These are phyloP conservation scores for Zaprionus taronus DNA, from an alignment of 1,140 invertebrate genomes.

Conservation along the genomic window DNA sequence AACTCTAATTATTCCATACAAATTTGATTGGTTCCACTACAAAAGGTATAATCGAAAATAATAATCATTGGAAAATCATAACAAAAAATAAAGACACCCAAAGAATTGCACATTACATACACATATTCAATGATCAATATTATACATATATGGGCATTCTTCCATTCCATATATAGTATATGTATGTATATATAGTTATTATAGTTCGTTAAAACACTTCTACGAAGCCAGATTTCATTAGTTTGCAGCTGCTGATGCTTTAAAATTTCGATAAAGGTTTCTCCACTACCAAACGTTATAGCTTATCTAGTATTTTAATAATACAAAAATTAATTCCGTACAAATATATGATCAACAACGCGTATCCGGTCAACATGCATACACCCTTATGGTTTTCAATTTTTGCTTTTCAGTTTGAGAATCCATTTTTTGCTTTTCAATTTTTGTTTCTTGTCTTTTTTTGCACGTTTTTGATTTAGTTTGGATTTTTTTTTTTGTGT, in stretches of 20 bases:
- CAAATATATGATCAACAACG: constrained; percentile 73
- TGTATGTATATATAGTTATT: constrained; percentile 29
- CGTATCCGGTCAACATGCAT: constrained; percentile 31
- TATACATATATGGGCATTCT: constrained; percentile 23
- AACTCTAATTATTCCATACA: not conserved
- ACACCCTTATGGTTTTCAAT: constrained; percentile 13
- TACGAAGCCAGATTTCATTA: constrained; percentile 80
- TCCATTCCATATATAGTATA: constrained; percentile 2
- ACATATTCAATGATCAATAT: constrained; percentile 23
- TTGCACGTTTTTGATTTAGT: constrained; percentile 41
- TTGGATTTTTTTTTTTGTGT: constrained; percentile 42
- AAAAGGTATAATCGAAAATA: not conserved
- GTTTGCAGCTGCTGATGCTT: constrained; percentile 50
- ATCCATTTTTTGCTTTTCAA: constrained; percentile 39
- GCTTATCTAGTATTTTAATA: constrained; percentile 31
- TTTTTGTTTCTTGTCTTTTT: constrained; percentile 27
- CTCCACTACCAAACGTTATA: constrained; percentile 6
- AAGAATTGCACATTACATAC: constrained; percentile 20
- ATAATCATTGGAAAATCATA: not conserved
- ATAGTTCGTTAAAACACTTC: constrained; percentile 83
- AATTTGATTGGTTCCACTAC: constrained; percentile 6
- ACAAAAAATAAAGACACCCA: constrained; percentile 16
- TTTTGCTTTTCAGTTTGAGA: constrained; percentile 28
- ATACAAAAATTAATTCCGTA: constrained; percentile 76
- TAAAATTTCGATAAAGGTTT: constrained; percentile 30